Evolutionary conservation across 2,113 vertebrate genomes (phyloP).

Genomic region (Ctenodactylus gundi): DNA sequence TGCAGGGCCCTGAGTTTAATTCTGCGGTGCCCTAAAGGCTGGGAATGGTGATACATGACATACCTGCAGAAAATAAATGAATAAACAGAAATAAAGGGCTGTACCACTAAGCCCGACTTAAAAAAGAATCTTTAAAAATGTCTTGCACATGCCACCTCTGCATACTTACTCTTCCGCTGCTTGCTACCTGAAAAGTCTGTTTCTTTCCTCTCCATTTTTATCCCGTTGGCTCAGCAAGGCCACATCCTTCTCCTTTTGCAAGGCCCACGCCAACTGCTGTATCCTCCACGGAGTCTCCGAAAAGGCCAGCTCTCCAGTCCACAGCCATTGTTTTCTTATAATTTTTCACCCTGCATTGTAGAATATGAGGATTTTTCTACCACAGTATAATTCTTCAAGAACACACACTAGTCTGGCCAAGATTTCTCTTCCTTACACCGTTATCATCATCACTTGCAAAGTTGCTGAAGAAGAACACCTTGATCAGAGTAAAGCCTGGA

Average conservation of each 20-base stretch:
- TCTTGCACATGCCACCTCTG: not conserved
- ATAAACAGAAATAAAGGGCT: too few relatives aligned
- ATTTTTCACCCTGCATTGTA: not conserved
- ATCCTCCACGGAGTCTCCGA: not conserved
- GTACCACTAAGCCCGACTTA: too few relatives aligned
- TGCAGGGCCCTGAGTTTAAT: too few relatives aligned
- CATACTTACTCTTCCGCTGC: not conserved
- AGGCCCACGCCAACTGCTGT: not conserved
- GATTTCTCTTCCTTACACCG: not conserved
- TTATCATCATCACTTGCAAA: not conserved
- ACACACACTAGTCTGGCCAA: not conserved
- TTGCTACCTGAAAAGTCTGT: not conserved
- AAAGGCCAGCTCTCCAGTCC: not conserved
- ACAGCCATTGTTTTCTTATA: not conserved
- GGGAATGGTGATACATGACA: too few relatives aligned
- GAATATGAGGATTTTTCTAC: not conserved
- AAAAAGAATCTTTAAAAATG: too few relatives aligned
- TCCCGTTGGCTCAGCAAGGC: not conserved
- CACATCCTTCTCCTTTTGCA: not conserved
- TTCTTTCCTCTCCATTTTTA: not conserved
- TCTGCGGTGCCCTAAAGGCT: too few relatives aligned
- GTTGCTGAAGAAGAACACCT: not conserved
- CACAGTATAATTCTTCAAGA: not conserved
- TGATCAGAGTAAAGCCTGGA: not conserved
- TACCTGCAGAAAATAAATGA: too few relatives aligned